Base-by-base conservation (phyloP, 2,888 invertebrate genomes). In the Tetramorium bicarinatum region DNA sequence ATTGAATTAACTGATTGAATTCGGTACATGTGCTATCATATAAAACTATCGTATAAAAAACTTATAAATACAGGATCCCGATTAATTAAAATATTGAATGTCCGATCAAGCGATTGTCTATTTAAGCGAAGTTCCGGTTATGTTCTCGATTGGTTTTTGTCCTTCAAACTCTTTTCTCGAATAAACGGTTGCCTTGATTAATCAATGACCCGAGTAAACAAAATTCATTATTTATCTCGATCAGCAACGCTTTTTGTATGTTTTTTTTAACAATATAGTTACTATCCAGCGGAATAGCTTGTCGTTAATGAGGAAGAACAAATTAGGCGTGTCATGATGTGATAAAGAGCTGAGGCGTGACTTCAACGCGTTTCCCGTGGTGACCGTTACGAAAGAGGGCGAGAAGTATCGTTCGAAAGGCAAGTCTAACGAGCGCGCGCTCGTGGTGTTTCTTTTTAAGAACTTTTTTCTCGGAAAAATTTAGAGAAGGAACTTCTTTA, bases 271-370 rank as follows among this genome's bases (percentile, higher is more conserved):
- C 18, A 49, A 69, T 69, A 29, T 29, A 29, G 11, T 13, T 25
- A 21, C 56, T 54, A 56, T 38, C 59, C 25, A 59, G 54, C 54
- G 41, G 21, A 59, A 64, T n/a, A 49, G 66, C 34, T 66, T 66
- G 47, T 66, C 49, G 67, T 67, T 76, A 66, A 76, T 38, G 66
- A 76, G 75, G 38, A 67, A 21, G 49, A 67, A 38, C 38, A 76
- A 66, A 76, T 76, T 76, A 76, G 21, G 64, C 49, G 67, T 49
- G 75, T 64, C 75, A 38, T 13, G 21, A 74, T 34, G 75, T 34
- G 75, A 75, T 47, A 75, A 76, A 76, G 67, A 66, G 49, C 21
- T 29, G 75, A 67, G 38, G 67, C 75, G 75, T 76, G 67, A 76
- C 75, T 76, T 67, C 21, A 34, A 66, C 49, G 74, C 64, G 21